Conservation (phyloP, 2,113 vertebrate genomes). For the Sarotherodon lohbergeri region DNA sequence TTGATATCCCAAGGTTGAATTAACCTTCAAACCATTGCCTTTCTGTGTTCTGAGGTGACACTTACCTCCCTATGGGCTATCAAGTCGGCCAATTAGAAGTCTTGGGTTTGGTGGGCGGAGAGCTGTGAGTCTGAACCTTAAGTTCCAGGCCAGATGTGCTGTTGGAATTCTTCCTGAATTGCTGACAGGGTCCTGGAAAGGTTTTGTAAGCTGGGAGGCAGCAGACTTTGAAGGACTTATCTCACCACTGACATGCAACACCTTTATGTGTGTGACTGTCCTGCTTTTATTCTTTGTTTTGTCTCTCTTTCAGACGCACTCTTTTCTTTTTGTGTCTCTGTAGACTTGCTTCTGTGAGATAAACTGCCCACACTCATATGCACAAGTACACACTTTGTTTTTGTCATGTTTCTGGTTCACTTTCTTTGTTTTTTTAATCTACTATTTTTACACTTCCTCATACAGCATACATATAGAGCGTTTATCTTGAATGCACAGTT, state of each 20-base stretch:
- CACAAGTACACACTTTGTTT: background rate
- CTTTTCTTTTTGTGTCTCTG: background rate
- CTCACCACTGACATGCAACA: background rate
- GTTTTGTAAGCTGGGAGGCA: background rate
- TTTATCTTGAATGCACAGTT: background rate
- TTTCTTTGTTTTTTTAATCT: background rate
- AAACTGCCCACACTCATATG: background rate
- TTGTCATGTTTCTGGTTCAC: background rate
- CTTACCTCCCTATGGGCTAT: background rate
- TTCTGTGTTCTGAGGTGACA: background rate
- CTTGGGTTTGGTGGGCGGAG: background rate
- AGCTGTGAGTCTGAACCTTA: background rate
- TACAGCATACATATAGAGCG: background rate
- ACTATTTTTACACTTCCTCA: background rate
- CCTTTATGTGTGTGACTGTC: background rate
- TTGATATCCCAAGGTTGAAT: background rate
- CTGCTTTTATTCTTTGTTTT: background rate
- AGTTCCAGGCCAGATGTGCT: background rate
- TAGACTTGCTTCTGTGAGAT: background rate
- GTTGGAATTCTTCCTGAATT: background rate
- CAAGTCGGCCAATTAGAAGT: background rate
- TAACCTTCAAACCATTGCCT: background rate
- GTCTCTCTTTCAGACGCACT: background rate
- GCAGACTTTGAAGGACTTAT: background rate
- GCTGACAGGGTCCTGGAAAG: background rate